Base-by-base conservation (phyloP, 2,888 invertebrate genomes). In the Andrena marginata region DNA sequence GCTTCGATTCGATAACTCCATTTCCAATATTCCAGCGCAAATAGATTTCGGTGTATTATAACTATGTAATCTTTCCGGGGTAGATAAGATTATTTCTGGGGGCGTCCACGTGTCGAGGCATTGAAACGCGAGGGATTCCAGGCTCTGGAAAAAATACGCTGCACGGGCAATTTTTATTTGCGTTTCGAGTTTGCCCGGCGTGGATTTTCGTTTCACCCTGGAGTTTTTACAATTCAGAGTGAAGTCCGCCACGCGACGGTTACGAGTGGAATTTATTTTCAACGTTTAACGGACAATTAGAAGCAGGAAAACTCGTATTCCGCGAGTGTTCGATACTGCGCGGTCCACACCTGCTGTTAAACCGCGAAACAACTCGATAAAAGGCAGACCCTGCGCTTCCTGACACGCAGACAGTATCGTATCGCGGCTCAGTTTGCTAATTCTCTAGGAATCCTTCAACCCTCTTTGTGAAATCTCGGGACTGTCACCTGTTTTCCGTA, bases 51-150 rank as follows among this genome's bases (percentile, higher is more conserved):
- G 65, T 20, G 31, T 59, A 73, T 74, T 20, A 77, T 16, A 42
- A 13, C 42, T 16, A 16, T 16, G 42, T 42, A 16, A 16, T 42
- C 13, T 16, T 42, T 42, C 48, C 42, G 20, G 35, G 51, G 54
- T 62, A 71, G 68, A 64, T 82, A 79, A 81, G 80, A 84, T 84
- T 77, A 87, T 84, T 85, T 65, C 35, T 75, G n/a, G 56, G 48
- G 33, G 54, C 29, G 67, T 68, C 13, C 5, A 42, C 54, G 74
- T 73, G 70, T 80, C 59, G 42, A 29, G 54, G 56, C 82, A 82
- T 77, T 49, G 82, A 82, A 56, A 56, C 26, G 64, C 20, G 33
- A 42, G 48, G 33, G 20, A 56, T 72, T 35, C 49, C 16, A 31
- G 8, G 33, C 0, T 20, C 26, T 33, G 16, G 5, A 42, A 35